phyloP scores from a whole-genome alignment of 1,140 invertebrate species.

The Drosophila bocki region DNA sequence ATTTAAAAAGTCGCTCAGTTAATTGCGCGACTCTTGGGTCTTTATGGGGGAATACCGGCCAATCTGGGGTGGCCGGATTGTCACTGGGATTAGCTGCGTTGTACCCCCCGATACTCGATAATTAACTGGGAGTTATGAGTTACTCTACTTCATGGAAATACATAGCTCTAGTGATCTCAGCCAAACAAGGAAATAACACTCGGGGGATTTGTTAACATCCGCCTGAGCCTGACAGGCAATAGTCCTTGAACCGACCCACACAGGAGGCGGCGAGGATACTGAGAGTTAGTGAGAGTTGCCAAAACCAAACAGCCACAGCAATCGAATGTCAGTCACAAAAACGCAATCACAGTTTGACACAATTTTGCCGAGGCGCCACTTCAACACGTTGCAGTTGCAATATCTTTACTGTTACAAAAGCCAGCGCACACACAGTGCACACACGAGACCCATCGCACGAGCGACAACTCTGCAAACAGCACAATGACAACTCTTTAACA shows the following conservation, averaged over 20 bases:
- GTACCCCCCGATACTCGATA: slow-evolving; percentile 22
- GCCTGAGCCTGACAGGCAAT: slow-evolving; percentile 27
- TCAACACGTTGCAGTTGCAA: slow-evolving; percentile 82
- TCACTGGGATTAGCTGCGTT: slow-evolving; percentile 36
- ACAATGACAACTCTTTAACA: slow-evolving; percentile 82
- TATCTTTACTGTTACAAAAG: slow-evolving; percentile 67
- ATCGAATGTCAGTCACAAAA: slow-evolving; percentile 82
- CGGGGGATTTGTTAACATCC: background rate
- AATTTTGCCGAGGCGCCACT: slow-evolving; percentile 80
- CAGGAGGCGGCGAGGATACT: background rate
- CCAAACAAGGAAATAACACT: slow-evolving; percentile 7
- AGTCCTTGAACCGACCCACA: slow-evolving; percentile 32
- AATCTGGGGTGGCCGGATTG: slow-evolving; percentile 60
- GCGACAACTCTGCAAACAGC: slow-evolving; percentile 78
- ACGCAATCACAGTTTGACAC: slow-evolving; percentile 82
- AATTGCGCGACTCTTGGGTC: slow-evolving; percentile 70
- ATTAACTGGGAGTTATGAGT: slow-evolving; percentile 30
- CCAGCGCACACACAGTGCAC: slow-evolving; percentile 16
- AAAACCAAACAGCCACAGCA: slow-evolving; percentile 67
- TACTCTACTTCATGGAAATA: background rate
- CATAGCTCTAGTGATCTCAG: slow-evolving; percentile 6
- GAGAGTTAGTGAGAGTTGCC: slow-evolving; percentile 40
- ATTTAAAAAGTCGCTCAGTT: slow-evolving; percentile 66
- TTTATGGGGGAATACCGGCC: slow-evolving; percentile 35
- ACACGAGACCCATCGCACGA: slow-evolving; percentile 52